A percentile compares a stretch with the other conserved stretches of the same genome.
phyloP scores from a whole-genome alignment of 2,888 invertebrate genomes.

The Diarsia mendica region DNA sequence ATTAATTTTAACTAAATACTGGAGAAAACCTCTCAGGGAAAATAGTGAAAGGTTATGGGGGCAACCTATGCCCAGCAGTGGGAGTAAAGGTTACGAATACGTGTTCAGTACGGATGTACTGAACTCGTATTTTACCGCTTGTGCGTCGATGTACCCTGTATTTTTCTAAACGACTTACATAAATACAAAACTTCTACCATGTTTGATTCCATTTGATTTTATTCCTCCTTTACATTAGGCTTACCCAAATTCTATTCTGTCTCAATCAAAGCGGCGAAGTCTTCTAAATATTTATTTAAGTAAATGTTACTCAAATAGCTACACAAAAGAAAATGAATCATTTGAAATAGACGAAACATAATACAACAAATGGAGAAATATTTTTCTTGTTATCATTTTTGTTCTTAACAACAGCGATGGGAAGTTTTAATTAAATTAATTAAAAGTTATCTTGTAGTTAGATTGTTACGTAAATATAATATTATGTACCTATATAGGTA shows the following conservation, averaged over 20 bases:
- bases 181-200: not conserved
- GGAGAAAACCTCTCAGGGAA: not conserved
- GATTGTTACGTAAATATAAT: conserved; percentile 52
- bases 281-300: conserved; percentile 43
- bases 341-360: conserved; percentile 46
- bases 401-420: conserved; percentile 48
- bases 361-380: conserved; percentile 42
- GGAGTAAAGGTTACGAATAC: not conserved
- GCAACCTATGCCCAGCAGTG: not conserved
- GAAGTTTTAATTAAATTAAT: conserved; percentile 71
- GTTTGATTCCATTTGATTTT: conserved; percentile 4
- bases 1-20: not conserved
- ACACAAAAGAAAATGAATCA: conserved; percentile 40
- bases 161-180: not conserved
- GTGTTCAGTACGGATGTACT: too few species aligned
- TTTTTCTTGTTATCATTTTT: conserved; percentile 53
- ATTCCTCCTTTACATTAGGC: conserved; percentile 1
- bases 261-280: conserved; percentile 28
- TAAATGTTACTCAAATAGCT: conserved; percentile 40
- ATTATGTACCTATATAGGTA: conserved; percentile 11
- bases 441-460: conserved; percentile 64
- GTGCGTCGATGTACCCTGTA: not conserved
- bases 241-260: conserved; percentile 20
- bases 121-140: not conserved
- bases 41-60: not conserved